These are phyloP conservation scores for Tricholauxania praeusta DNA, from an alignment of 2,888 invertebrate genomes.

Conservation along the genomic window DNA sequence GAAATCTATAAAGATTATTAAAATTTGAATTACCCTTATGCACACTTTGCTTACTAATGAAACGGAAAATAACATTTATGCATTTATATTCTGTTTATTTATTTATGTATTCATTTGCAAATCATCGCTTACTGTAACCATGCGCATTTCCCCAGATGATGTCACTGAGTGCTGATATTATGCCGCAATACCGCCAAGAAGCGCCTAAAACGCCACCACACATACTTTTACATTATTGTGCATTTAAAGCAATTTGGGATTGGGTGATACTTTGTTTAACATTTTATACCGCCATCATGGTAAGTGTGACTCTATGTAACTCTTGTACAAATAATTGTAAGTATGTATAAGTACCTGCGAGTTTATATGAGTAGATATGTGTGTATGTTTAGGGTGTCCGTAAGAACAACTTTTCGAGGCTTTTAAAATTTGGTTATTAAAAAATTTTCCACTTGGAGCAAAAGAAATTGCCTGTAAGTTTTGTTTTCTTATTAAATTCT, in stretches of 20 bases:
- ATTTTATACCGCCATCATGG: slow-evolving; percentile 90
- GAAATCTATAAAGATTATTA: too few relatives aligned
- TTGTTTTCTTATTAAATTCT: too few relatives aligned
- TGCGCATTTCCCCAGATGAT: slow-evolving; percentile 77
- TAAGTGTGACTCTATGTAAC: slow-evolving; percentile 52
- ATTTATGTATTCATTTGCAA: neutral
- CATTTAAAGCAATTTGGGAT: slow-evolving; percentile 99
- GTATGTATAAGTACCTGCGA: neutral
- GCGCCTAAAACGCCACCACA: slow-evolving; percentile 99
- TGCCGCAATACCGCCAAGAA: slow-evolving; percentile 99
- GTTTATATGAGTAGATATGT: neutral
- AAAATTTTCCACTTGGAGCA: too few relatives aligned
- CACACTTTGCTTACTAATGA: too few relatives aligned
- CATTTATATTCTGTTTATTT: neutral
- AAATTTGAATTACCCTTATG: too few relatives aligned
- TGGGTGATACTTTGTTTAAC: slow-evolving; percentile 99
- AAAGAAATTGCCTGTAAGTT: too few relatives aligned
- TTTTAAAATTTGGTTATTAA: too few relatives aligned
- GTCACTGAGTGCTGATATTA: slow-evolving; percentile 97
- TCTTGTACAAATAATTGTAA: neutral
- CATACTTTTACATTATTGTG: slow-evolving; percentile 99
- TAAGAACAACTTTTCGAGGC: too few relatives aligned
- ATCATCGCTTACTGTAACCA: neutral
- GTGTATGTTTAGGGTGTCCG: neutral
- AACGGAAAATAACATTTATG: too few relatives aligned